phyloP scores from a whole-genome alignment of 2,113 vertebrate species.

The Pangasianodon gigas region DNA sequence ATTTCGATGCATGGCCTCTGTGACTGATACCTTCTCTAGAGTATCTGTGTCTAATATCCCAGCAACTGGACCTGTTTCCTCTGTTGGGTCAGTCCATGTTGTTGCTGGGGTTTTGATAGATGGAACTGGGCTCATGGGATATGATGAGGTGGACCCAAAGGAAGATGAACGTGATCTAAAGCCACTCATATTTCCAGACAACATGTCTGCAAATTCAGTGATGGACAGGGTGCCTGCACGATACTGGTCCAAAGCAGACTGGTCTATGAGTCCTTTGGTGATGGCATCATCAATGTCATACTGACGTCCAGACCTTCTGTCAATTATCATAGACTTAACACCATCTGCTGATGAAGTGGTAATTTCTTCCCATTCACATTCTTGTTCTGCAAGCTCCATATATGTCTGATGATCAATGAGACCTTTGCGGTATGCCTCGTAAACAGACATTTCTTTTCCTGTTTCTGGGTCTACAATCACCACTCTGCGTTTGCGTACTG shows the following conservation, averaged over 20 bases:
- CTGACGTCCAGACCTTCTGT: conserved; percentile 92
- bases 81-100: conserved; percentile 87
- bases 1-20: conserved; percentile 93
- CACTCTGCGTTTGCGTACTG: conserved; percentile 93
- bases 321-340: conserved; percentile 93
- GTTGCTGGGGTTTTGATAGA: conserved; percentile 75
- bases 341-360: conserved; percentile 93
- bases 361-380: conserved; percentile 99
- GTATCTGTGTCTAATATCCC: conserved; percentile 97
- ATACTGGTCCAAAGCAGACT: conserved; percentile 92
- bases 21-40: conserved; percentile 93
- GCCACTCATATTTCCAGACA: conserved; percentile 88
- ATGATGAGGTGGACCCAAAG: conserved; percentile 90
- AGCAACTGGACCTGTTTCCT: conserved; percentile 90
- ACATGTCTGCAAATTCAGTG: conserved; percentile 96
- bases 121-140: conserved; percentile 77
- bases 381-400: conserved; percentile 91
- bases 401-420: conserved; percentile 99
- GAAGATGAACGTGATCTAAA: conserved; percentile 91
- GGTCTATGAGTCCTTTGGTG: conserved; percentile 86
- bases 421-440: conserved; percentile 94
- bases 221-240: conserved; percentile 91
- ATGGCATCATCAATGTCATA: conserved; percentile 96
- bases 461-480: conserved; percentile 96
- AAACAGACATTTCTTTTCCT: conserved; percentile 97